These are phyloP conservation scores for Nannospalax galili DNA, from an alignment of 2,113 vertebrate genomes.

Conservation along the genomic window DNA sequence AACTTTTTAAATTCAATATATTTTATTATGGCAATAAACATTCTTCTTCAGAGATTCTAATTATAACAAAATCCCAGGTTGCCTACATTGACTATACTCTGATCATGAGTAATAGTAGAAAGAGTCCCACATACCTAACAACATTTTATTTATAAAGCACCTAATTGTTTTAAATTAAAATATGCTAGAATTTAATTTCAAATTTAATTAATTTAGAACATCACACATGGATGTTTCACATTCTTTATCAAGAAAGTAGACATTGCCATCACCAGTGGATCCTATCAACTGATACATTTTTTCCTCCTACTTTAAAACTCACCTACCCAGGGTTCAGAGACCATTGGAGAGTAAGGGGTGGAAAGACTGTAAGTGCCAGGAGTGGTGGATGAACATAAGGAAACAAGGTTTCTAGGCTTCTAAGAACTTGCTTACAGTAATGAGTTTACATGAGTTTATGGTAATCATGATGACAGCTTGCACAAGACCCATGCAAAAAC, in stretches of 20 bases:
- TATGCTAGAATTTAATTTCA: background rate
- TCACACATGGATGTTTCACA: background rate
- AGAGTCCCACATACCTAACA: background rate
- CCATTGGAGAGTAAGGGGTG: too few relatives aligned
- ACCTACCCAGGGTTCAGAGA: too few relatives aligned
- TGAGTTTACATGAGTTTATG: too few relatives aligned
- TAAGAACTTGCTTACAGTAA: too few relatives aligned
- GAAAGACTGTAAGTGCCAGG: too few relatives aligned
- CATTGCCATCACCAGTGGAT: background rate
- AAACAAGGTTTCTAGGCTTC: too few relatives aligned
- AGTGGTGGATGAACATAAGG: too few relatives aligned
- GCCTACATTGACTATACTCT: background rate
- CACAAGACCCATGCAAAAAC: too few relatives aligned
- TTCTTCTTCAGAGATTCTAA: background rate
- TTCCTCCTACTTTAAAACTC: too few relatives aligned
- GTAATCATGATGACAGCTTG: too few relatives aligned
- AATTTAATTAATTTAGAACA: background rate
- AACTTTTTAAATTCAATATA: background rate
- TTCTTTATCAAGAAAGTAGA: background rate
- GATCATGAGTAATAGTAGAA: background rate
- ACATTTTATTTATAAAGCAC: background rate
- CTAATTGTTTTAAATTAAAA: background rate
- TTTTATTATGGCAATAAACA: background rate
- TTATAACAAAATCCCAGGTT: background rate
- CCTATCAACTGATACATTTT: too few relatives aligned